phyloP scores from a whole-genome alignment of 2,797 vertebrate species.

The Crocodylus rhombifer region DNA sequence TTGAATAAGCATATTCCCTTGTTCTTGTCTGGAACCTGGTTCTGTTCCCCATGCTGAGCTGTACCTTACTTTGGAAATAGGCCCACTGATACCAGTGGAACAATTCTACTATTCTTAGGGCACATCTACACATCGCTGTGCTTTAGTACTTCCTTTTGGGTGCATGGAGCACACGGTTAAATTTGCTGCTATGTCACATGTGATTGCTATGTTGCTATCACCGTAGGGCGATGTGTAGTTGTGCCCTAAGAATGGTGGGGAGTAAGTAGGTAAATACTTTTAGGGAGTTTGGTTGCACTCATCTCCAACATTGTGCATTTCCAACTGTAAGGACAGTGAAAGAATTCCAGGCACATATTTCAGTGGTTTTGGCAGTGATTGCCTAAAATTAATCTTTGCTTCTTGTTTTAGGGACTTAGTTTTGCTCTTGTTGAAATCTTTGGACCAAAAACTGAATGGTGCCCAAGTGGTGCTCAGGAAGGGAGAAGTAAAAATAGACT shows the following conservation, averaged over 20 bases:
- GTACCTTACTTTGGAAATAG: not conserved
- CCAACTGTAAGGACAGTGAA: not conserved
- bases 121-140: too few relatives aligned
- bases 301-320: not conserved
- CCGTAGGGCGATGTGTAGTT: too few relatives aligned
- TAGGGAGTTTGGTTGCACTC: not conserved
- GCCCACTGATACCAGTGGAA: not conserved
- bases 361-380: not conserved
- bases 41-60: not conserved
- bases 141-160: too few relatives aligned
- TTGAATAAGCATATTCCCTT: not conserved
- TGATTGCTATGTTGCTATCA: too few relatives aligned
- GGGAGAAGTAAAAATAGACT: not conserved
- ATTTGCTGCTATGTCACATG: too few relatives aligned
- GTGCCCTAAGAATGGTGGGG: not conserved
- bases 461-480: not conserved
- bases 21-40: not conserved
- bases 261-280: not conserved
- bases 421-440: not conserved
- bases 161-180: too few relatives aligned
- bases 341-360: not conserved
- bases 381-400: slow-evolving; percentile 24
- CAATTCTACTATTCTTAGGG: not conserved
- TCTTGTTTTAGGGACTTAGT: not conserved
- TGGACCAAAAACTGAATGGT: not conserved